phyloP scores from a whole-genome alignment of 2,113 vertebrate species.

The Tetrax tetrax region DNA sequence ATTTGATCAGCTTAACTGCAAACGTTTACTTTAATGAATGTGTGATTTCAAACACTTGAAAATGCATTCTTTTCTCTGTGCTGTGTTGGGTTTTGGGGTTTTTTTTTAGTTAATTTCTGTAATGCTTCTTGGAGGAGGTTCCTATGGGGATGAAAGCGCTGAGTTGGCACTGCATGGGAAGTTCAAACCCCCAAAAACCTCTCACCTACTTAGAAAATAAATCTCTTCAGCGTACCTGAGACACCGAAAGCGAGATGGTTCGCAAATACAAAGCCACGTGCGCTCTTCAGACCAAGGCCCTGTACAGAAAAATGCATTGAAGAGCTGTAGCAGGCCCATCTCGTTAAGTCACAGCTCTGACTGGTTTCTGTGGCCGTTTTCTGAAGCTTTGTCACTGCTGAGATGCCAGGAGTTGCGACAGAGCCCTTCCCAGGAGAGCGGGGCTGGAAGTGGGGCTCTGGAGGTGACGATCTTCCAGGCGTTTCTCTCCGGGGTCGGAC shows the following conservation, averaged over 20 bases:
- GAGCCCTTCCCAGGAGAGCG: not conserved
- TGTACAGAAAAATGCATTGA: accelerated
- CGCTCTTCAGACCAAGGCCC: accelerated
- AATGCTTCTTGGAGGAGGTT: not conserved
- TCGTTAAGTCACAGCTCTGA: not conserved
- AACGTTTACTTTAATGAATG: accelerated
- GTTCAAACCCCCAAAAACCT: not conserved
- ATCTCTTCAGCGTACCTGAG: not conserved
- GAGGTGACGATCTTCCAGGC: not conserved
- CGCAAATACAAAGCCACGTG: not conserved
- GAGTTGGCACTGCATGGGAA: not conserved
- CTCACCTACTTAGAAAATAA: not conserved
- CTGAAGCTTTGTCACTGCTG: not conserved
- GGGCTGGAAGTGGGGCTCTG: not conserved
- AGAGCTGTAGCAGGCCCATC: not conserved
- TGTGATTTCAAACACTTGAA: not conserved
- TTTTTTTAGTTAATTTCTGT: not conserved
- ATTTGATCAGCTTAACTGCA: not conserved
- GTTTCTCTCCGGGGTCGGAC: too few species aligned
- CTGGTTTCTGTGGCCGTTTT: not conserved
- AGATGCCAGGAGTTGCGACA: not conserved
- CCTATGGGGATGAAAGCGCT: not conserved
- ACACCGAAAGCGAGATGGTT: accelerated
- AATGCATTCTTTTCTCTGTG: accelerated
- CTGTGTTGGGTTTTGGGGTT: too few species aligned